A percentile compares a stretch with the other conserved stretches of the same genome.
Conservation (phyloP, 2,888 invertebrate genomes). For the Melanostoma mellinum region DNA sequence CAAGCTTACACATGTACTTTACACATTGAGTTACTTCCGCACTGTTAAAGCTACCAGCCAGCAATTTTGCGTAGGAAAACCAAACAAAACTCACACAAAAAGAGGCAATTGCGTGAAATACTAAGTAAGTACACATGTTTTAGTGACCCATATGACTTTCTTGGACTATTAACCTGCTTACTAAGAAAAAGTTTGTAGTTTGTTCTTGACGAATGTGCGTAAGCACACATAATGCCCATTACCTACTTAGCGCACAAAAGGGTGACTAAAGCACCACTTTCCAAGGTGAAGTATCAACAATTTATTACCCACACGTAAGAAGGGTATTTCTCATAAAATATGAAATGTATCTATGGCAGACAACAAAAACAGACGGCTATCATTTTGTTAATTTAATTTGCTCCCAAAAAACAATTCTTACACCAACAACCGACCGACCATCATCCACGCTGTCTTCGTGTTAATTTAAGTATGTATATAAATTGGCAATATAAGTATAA, state of each 20-base stretch:
- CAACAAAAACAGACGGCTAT: constrained; percentile 33
- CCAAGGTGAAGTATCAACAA: not conserved
- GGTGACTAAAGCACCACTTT: not conserved
- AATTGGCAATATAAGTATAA: constrained; percentile 70
- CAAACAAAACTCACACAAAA: not conserved
- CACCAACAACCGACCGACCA: not conserved
- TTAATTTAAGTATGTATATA: constrained; percentile 35
- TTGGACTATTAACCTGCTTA: constrained; percentile 20
- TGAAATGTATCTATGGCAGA: not conserved
- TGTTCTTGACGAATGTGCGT: constrained; percentile 2
- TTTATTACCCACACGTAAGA: too few relatives aligned
- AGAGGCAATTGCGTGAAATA: constrained; percentile 11
- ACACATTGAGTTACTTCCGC: not conserved
- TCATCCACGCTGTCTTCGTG: constrained; percentile 28
- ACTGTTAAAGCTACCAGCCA: not conserved
- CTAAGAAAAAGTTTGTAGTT: not conserved
- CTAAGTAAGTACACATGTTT: constrained; percentile 1
- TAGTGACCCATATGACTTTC: not conserved
- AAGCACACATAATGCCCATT: not conserved
- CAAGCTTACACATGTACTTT: constrained; percentile 1
- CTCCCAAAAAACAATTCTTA: not conserved
- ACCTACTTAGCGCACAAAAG: constrained; percentile 1
- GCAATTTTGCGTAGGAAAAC: constrained; percentile 7
- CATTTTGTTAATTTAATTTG: constrained; percentile 31
- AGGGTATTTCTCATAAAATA: too few relatives aligned